Evolutionary conservation across 2,888 invertebrate species (phyloP).

Genomic region (Scaptomyza reducta): DNA sequence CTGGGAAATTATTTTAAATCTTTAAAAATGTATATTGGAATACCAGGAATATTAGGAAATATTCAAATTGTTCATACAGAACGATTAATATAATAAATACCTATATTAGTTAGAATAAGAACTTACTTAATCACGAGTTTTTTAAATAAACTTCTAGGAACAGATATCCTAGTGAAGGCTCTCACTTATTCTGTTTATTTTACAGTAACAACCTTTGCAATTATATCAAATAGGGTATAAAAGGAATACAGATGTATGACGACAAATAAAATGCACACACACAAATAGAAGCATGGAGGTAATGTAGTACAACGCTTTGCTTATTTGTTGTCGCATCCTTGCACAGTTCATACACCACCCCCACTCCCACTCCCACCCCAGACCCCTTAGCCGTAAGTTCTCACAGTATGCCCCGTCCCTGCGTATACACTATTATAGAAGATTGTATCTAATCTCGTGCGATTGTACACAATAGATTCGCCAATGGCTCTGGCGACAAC

Average conservation of each 20-base stretch:
- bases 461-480: conserved; percentile 79
- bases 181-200: background rate
- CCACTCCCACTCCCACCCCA: too few relatives aligned
- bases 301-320: conserved; percentile 41
- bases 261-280: conserved; percentile 59
- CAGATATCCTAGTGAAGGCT: background rate
- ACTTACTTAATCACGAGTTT: too few relatives aligned
- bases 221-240: conserved; percentile 16
- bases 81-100: too few relatives aligned
- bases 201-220: background rate
- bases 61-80: too few relatives aligned
- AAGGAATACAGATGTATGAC: conserved; percentile 32
- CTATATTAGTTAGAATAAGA: too few relatives aligned
- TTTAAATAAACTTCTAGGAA: too few relatives aligned
- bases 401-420: conserved; percentile 2
- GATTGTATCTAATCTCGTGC: conserved; percentile 78
- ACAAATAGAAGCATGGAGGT: conserved; percentile 28
- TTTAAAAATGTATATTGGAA: too few relatives aligned
- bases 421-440: conserved; percentile 69
- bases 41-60: too few relatives aligned
- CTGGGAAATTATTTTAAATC: too few relatives aligned
- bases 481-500: conserved; percentile 60
- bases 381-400: background rate
- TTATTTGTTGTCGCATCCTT: conserved; percentile 44
- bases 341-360: too few relatives aligned